A percentile compares a stretch with the other conserved stretches of the same genome.
Evolutionary conservation across 2,888 invertebrate genomes (phyloP).

Genomic region (Napeogenes sylphis): DNA sequence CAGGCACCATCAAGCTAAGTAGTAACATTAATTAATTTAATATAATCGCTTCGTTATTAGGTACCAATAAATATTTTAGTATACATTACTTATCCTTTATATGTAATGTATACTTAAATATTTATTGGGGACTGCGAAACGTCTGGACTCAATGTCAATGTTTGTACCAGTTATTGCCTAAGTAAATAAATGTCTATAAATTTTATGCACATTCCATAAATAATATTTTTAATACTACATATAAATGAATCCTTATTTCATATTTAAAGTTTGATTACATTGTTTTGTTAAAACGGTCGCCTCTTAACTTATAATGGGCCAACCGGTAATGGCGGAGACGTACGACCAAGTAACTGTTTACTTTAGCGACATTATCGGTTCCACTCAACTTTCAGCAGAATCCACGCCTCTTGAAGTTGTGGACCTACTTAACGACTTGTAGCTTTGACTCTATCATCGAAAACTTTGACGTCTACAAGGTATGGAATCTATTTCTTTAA

Average conservation of each 20-base stretch:
- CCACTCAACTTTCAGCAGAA: slow-evolving; percentile 93
- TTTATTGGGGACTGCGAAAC: too few species aligned
- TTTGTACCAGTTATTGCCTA: slow-evolving; percentile 96
- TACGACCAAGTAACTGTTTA: slow-evolving; percentile 97
- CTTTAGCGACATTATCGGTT: slow-evolving; percentile 97
- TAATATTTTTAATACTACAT: slow-evolving; percentile 7
- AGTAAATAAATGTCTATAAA: slow-evolving; percentile 74
- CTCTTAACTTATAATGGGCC: slow-evolving; percentile 92
- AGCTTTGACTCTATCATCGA: slow-evolving; percentile 98
- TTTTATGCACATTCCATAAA: slow-evolving; percentile 5
- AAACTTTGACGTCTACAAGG: slow-evolving; percentile 98
- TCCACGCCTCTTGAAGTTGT: slow-evolving; percentile 96
- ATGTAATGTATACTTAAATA: too few species aligned
- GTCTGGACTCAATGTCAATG: too few species aligned
- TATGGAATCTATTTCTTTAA: slow-evolving; percentile 38
- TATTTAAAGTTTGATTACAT: slow-evolving; percentile 3
- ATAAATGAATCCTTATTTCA: slow-evolving; percentile 3
- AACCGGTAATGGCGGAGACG: slow-evolving; percentile 92
- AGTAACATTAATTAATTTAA: too few species aligned
- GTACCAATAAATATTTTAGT: too few species aligned
- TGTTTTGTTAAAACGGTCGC: slow-evolving; percentile 84
- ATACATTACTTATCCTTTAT: background rate
- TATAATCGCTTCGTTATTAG: too few species aligned
- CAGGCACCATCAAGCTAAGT: too few species aligned
- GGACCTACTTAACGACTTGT: slow-evolving; percentile 94